Evolutionary conservation across 2,113 vertebrate species (phyloP).

Genomic region (Hyaena hyaena): DNA sequence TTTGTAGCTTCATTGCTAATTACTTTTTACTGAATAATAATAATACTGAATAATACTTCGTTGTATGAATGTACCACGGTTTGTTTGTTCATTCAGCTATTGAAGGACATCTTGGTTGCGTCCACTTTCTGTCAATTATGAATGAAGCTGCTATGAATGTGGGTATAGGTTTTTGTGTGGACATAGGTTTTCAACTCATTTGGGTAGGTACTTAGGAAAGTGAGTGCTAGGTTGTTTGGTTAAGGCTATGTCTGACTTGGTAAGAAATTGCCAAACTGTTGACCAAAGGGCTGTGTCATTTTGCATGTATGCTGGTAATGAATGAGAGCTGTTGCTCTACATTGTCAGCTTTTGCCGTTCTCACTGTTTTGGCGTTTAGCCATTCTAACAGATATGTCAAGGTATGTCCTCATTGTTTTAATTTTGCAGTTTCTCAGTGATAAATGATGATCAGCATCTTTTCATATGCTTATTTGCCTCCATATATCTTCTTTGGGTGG

Average conservation of each 20-base stretch:
- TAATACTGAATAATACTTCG: conserved; percentile 5
- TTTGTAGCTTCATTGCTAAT: background rate
- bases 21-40: conserved; percentile 17
- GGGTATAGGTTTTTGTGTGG: background rate
- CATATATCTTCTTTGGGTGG: background rate
- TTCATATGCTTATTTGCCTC: conserved; percentile 13
- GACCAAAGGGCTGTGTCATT: background rate
- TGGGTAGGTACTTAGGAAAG: background rate
- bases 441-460: background rate
- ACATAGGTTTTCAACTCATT: background rate
- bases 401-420: background rate
- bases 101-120: background rate
- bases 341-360: background rate
- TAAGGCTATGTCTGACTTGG: background rate
- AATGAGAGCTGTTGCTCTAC: background rate
- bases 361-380: background rate
- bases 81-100: background rate
- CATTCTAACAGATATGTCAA: background rate
- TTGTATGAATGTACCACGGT: background rate
- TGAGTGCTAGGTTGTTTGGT: background rate
- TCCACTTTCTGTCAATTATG: background rate
- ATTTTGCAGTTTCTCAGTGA: background rate
- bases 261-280: background rate
- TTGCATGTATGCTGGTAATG: background rate
- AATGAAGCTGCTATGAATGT: background rate